These are phyloP conservation scores for Eilema griseolum DNA, from an alignment of 2,888 invertebrate genomes.

Conservation along the genomic window DNA sequence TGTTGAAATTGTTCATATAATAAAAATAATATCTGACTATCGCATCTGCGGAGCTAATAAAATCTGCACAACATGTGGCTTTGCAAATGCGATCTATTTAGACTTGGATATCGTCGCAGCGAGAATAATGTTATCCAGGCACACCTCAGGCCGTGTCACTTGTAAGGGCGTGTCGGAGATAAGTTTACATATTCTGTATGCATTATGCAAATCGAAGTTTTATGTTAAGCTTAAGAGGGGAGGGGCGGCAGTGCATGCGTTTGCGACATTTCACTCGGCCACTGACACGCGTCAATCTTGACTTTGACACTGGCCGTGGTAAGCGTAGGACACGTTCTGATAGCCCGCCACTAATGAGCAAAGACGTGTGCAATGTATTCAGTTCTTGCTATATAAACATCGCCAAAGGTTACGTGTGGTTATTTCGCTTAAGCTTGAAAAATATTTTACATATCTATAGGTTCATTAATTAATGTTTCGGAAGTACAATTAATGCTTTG, in stretches of 20 bases:
- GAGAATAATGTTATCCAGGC: constrained; percentile 85
- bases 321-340: constrained; percentile 44
- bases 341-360: constrained; percentile 51
- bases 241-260: constrained; percentile 52
- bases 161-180: constrained; percentile 84
- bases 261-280: constrained; percentile 66
- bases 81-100: constrained; percentile 82
- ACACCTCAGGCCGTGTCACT: constrained; percentile 82
- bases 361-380: constrained; percentile 33
- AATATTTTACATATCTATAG: not conserved
- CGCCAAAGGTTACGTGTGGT: constrained; percentile 4
- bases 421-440: not conserved
- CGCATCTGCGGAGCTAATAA: constrained; percentile 64
- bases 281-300: constrained; percentile 64
- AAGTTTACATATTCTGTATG: constrained; percentile 86
- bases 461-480: not conserved
- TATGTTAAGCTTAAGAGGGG: constrained; percentile 77
- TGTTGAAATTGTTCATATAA: constrained; percentile 47
- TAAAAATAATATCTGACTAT: constrained; percentile 59
- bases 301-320: constrained; percentile 55
- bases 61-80: constrained; percentile 67
- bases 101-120: constrained; percentile 79
- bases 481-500: not conserved
- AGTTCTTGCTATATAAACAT: constrained; percentile 16
- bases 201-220: constrained; percentile 86